Conservation (phyloP, 2,888 invertebrate genomes). For the Bimastos eiseni region DNA sequence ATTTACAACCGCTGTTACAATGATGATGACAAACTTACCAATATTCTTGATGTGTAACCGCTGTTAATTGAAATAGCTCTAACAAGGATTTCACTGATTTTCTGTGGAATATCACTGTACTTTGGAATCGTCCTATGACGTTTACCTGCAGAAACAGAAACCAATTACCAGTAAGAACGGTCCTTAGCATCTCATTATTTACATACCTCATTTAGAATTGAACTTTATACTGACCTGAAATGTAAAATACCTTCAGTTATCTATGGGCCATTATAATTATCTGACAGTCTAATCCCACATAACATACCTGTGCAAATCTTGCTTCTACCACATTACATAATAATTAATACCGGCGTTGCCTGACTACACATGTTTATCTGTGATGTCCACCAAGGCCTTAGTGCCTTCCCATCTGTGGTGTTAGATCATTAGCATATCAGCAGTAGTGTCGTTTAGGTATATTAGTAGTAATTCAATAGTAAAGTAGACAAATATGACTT, state of each 20-base stretch:
- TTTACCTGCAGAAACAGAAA: conserved; percentile 23
- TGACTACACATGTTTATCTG: neutral
- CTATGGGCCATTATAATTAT: too few species aligned
- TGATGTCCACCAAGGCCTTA: neutral
- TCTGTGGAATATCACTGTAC: conserved; percentile 79
- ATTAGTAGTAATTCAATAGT: neutral
- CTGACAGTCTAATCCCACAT: too few species aligned
- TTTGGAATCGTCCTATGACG: conserved; percentile 81
- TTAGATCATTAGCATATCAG: neutral
- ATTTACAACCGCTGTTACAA: neutral
- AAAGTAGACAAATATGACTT: neutral
- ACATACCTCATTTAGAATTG: neutral
- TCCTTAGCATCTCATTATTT: neutral
- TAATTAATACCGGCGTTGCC: too few species aligned
- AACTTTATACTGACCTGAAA: neutral
- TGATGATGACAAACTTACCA: conserved; percentile 69
- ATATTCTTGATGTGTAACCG: conserved; percentile 92
- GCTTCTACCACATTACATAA: too few species aligned
- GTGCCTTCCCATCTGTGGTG: neutral
- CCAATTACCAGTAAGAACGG: neutral
- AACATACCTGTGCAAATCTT: too few species aligned
- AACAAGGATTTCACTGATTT: conserved; percentile 80
- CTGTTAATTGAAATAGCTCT: conserved; percentile 91
- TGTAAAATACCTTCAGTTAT: neutral
- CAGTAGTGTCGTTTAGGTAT: neutral